Percentiles rank a stretch among this genome's conserved stretches.
Evolutionary conservation across 2,888 invertebrate species (phyloP).

Genomic region (Ochlodes sylvanus): DNA sequence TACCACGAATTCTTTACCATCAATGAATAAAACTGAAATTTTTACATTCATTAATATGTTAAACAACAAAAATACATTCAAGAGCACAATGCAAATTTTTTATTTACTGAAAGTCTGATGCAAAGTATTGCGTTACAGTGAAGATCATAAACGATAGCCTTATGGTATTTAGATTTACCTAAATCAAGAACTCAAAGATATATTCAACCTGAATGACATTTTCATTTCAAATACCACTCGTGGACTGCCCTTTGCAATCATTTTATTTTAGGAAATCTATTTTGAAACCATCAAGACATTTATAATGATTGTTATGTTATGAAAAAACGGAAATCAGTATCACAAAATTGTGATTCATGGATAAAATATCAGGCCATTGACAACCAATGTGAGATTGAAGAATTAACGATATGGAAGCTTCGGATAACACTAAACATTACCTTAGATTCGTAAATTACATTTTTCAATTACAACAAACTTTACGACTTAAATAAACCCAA

Average conservation of each 20-base stretch:
- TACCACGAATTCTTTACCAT: background rate
- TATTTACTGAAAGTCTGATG: background rate
- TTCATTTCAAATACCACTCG: background rate
- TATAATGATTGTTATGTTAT: background rate
- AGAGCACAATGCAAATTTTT: too few relatives aligned
- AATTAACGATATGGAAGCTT: too few relatives aligned
- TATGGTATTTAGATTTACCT: slow-evolving; percentile 17
- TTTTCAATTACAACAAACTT: slow-evolving; percentile 3
- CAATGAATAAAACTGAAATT: too few relatives aligned
- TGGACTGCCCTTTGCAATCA: background rate
- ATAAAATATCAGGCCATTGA: too few relatives aligned
- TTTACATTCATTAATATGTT: too few relatives aligned
- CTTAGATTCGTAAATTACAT: too few relatives aligned
- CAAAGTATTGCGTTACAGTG: background rate
- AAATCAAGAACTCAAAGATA: background rate
- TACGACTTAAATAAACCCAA: slow-evolving; percentile 35
- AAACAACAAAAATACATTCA: too few relatives aligned
- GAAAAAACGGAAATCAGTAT: background rate
- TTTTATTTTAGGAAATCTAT: background rate
- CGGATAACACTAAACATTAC: too few relatives aligned
- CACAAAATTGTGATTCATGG: background rate
- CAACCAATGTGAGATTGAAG: too few relatives aligned
- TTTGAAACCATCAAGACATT: background rate
- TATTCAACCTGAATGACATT: slow-evolving; percentile 5
- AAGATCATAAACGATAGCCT: slow-evolving; percentile 5